Conservation (phyloP, 2,888 invertebrate genomes). For the Antitype chi region DNA sequence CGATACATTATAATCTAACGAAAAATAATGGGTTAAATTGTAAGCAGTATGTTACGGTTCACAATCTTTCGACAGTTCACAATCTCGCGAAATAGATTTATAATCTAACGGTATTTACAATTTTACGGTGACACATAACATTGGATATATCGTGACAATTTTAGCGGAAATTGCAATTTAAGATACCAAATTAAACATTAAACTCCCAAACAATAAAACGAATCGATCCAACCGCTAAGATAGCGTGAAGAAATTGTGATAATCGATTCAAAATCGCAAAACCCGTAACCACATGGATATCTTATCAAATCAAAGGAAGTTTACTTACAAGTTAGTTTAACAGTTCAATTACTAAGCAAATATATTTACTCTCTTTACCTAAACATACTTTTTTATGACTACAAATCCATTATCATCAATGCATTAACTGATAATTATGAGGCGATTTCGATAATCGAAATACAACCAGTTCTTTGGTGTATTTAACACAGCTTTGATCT, state of each 20-base stretch:
- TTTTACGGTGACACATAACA: too few relatives aligned
- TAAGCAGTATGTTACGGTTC: too few relatives aligned
- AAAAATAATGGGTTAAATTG: too few relatives aligned
- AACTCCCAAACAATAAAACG: constrained; percentile 33
- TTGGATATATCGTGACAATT: too few relatives aligned
- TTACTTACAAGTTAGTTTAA: constrained; percentile 27
- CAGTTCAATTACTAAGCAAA: constrained; percentile 25
- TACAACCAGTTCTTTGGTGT: too few relatives aligned
- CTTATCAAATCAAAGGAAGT: constrained; percentile 46
- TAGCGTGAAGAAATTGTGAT: constrained; percentile 22
- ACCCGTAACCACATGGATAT: constrained; percentile 11
- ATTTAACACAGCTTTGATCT: too few relatives aligned
- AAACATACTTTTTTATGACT: neutral
- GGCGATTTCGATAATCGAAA: neutral
- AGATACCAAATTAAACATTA: constrained; percentile 9
- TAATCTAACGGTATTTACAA: too few relatives aligned
- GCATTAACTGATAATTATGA: constrained; percentile 27
- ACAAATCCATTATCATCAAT: constrained; percentile 11
- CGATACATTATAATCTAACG: too few relatives aligned
- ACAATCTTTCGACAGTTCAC: too few relatives aligned
- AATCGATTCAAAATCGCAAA: constrained; percentile 30
- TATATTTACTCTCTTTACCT: neutral
- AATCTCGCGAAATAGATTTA: too few relatives aligned
- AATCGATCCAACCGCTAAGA: constrained; percentile 29
- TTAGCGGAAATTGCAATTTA: neutral